Evolutionary conservation across 2,888 invertebrate genomes (phyloP).

Genomic region (Mythimna lalbum): DNA sequence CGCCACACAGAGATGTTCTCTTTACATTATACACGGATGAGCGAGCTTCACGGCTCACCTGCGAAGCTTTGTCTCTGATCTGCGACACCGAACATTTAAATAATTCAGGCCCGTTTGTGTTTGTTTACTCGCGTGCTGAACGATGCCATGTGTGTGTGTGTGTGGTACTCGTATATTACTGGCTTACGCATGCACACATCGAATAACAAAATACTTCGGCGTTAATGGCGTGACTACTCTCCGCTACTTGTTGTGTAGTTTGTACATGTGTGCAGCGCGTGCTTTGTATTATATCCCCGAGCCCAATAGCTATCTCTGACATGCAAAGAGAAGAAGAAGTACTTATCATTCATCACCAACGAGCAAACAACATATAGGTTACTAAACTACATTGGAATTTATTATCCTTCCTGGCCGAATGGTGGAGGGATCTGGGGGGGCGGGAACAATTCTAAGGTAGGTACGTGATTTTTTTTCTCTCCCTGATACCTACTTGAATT

Average conservation of each 20-base stretch:
- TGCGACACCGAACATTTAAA: slow-evolving; percentile 57
- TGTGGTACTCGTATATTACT: not conserved
- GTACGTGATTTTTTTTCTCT: too few species aligned
- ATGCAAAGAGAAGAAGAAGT: too few species aligned
- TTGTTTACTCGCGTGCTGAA: slow-evolving; percentile 39
- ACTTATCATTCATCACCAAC: too few species aligned
- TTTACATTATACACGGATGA: slow-evolving; percentile 47
- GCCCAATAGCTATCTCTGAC: too few species aligned
- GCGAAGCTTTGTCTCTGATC: slow-evolving; percentile 55
- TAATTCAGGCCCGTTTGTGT: slow-evolving; percentile 53
- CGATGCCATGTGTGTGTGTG: not conserved
- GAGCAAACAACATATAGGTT: too few species aligned
- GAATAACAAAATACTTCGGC: slow-evolving; percentile 19
- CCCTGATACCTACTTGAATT: too few species aligned
- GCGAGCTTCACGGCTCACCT: slow-evolving; percentile 56
- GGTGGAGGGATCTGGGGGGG: too few species aligned
- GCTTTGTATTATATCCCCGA: too few species aligned
- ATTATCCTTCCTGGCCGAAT: too few species aligned
- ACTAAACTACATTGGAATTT: too few species aligned
- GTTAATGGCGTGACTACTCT: not conserved
- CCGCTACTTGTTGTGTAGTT: not conserved
- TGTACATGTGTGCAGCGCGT: too few species aligned
- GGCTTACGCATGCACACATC: not conserved
- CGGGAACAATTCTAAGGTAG: too few species aligned
- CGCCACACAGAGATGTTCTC: slow-evolving; percentile 34